These are phyloP conservation scores for Gerris lacustris DNA, from an alignment of 2,888 invertebrate genomes.

Conservation along the genomic window DNA sequence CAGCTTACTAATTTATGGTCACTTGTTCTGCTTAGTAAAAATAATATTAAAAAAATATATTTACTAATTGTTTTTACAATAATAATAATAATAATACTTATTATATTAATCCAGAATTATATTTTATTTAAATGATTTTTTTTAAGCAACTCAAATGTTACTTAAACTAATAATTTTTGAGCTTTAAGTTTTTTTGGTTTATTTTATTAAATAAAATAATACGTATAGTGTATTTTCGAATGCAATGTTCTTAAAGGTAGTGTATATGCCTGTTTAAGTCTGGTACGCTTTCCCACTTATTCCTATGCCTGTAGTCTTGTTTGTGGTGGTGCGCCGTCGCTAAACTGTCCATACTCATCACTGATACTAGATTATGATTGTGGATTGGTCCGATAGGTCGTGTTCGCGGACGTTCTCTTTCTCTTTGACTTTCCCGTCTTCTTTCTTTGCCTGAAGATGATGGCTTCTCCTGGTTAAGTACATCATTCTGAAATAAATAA, in stretches of 20 bases:
- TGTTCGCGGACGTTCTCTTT: not conserved
- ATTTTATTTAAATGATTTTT: too few species aligned
- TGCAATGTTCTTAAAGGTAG: not conserved
- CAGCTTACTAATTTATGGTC: too few species aligned
- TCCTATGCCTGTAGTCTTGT: conserved; percentile 36
- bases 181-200: too few species aligned
- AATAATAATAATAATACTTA: too few species aligned
- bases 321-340: conserved; percentile 35
- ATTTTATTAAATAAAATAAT: too few species aligned
- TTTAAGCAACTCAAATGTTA: too few species aligned
- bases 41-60: too few species aligned
- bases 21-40: too few species aligned
- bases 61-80: too few species aligned
- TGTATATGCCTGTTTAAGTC: conserved; percentile 40
- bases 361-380: conserved; percentile 24
- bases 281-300: conserved; percentile 41
- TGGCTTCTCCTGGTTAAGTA: not conserved
- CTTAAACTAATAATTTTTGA: too few species aligned
- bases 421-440: not conserved
- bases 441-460: not conserved
- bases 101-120: too few species aligned
- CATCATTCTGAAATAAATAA: not conserved
- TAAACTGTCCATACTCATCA: conserved; percentile 37
- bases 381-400: not conserved
- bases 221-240: too few species aligned